Base-by-base conservation (phyloP, 2,888 invertebrate species). In the Acrobeloides nanus region DNA sequence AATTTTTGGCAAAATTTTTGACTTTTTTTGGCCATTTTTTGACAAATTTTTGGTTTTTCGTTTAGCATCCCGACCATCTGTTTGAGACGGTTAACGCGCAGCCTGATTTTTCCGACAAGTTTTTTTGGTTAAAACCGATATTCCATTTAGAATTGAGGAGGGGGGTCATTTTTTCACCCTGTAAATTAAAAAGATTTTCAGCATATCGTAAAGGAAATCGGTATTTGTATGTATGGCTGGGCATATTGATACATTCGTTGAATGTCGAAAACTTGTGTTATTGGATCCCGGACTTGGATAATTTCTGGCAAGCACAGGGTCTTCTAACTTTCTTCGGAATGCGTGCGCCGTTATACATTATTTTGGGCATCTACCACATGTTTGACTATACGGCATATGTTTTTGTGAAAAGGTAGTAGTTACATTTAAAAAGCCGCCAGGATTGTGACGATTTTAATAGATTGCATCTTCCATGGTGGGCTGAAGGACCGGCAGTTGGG, bases 231-330 rank as follows among this genome's bases (percentile, higher is more conserved):
- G 78, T 85, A 43, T 86, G 86, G 86, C 62, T 86, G 17, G 82
- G 80, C 1, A 81, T 82, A 0, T 72, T 84, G n/a, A 74, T 84
- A 2, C 85, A 86, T 68, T 86, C 86, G 2, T 60, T 85, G 1
- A 79, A 82, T 0, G 81, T 84, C 24, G 86, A 86, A 75, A 80
- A 81, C 60, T 77, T 85, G 67, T 82, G 82, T 57, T 83, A 85
- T 67, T 79, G 80, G 54, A 65, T 84, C 18, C 84, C 85, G 0
- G 83, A 85, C 53, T 82, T 84, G 51, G 84, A 86, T 75, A 86
- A 84, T 73, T 86, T 85, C 75, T 87, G 86, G 86, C 86, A 86
- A 71, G 84, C 85, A 1, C 84, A 70, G 53, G 70, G 70, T 1
- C 82, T 84, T 0, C 73, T 86, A 23, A 83, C 84, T 55, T 79